Percentiles rank a stretch among this genome's conserved stretches.
These are phyloP conservation scores for Axea sp. DNA, from an alignment of 2,888 invertebrate species.

Conservation along the genomic window DNA sequence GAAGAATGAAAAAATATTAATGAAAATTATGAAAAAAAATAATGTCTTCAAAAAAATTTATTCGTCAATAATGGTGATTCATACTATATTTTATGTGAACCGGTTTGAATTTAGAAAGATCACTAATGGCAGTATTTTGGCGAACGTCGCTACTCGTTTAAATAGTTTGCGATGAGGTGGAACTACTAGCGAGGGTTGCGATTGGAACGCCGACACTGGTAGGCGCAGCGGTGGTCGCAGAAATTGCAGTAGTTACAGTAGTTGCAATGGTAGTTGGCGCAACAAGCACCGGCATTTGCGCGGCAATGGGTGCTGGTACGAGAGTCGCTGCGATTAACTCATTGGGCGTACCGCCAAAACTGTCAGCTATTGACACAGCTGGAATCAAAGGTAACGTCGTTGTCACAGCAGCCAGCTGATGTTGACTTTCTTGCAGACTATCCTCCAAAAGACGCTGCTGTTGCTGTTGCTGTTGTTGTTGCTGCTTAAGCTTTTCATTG, in stretches of 20 bases:
- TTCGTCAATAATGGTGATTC: slow-evolving; percentile 80
- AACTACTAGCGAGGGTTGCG: slow-evolving; percentile 76
- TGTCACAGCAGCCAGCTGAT: slow-evolving; percentile 67
- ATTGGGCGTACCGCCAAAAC: slow-evolving; percentile 67
- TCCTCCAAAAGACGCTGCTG: slow-evolving; percentile 70
- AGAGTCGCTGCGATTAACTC: slow-evolving; percentile 38
- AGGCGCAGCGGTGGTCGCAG: slow-evolving; percentile 87
- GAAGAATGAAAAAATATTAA: too few relatives aligned
- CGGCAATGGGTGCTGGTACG: slow-evolving; percentile 82
- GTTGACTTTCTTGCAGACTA: slow-evolving; percentile 62
- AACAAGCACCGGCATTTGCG: slow-evolving; percentile 88
- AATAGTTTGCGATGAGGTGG: slow-evolving; percentile 77
- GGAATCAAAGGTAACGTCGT: slow-evolving; percentile 66
- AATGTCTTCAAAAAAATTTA: neutral
- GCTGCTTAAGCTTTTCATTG: slow-evolving; percentile 65
- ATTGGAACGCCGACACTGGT: slow-evolving; percentile 89
- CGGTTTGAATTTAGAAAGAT: slow-evolving; percentile 91
- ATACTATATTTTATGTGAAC: slow-evolving; percentile 90
- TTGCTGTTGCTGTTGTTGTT: slow-evolving; percentile 67
- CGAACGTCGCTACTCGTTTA: slow-evolving; percentile 82
- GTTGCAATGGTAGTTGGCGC: slow-evolving; percentile 80
- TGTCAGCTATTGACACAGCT: slow-evolving; percentile 68
- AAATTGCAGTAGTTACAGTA: slow-evolving; percentile 81
- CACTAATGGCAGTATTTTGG: slow-evolving; percentile 88
- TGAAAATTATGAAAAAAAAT: too few relatives aligned